Evolutionary conservation across 1,140 invertebrate genomes (phyloP).

Genomic region (Bicyclus anynana): DNA sequence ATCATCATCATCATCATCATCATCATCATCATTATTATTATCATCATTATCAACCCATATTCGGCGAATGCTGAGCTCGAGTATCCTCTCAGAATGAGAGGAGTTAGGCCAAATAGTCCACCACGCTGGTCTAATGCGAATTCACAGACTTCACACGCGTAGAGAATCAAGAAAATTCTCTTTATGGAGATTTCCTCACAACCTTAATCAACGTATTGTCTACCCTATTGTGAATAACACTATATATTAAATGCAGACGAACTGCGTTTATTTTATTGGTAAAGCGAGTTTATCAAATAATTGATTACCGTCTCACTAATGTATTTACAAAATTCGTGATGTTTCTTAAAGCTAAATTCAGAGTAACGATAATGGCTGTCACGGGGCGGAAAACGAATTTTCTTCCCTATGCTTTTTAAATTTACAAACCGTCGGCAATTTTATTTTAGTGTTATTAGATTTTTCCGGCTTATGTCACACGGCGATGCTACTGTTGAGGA

Average conservation of each 20-base stretch:
- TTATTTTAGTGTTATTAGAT: slow-evolving; percentile 77
- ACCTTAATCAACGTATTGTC: too few species aligned
- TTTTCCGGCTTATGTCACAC: slow-evolving; percentile 75
- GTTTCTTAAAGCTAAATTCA: slow-evolving; percentile 57
- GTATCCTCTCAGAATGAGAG: too few species aligned
- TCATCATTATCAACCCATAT: too few species aligned
- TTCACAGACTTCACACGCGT: too few species aligned
- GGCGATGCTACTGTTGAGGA: slow-evolving; percentile 62
- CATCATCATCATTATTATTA: too few species aligned
- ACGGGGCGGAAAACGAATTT: slow-evolving; percentile 68
- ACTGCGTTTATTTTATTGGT: background rate
- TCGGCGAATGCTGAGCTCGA: too few species aligned
- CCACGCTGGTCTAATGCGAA: too few species aligned
- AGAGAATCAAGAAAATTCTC: too few species aligned
- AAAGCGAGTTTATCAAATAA: background rate
- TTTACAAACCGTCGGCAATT: slow-evolving; percentile 74
- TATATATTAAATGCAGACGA: background rate
- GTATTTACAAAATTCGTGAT: slow-evolving; percentile 46
- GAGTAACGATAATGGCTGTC: slow-evolving; percentile 72
- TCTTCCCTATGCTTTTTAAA: slow-evolving; percentile 71
- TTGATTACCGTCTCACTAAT: slow-evolving; percentile 11
- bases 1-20: too few species aligned
- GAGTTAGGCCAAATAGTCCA: too few species aligned
- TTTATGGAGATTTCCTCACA: too few species aligned
- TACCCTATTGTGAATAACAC: background rate